These are phyloP conservation scores for Corythornis cristatus DNA, from an alignment of 2,113 vertebrate genomes.

Conservation along the genomic window DNA sequence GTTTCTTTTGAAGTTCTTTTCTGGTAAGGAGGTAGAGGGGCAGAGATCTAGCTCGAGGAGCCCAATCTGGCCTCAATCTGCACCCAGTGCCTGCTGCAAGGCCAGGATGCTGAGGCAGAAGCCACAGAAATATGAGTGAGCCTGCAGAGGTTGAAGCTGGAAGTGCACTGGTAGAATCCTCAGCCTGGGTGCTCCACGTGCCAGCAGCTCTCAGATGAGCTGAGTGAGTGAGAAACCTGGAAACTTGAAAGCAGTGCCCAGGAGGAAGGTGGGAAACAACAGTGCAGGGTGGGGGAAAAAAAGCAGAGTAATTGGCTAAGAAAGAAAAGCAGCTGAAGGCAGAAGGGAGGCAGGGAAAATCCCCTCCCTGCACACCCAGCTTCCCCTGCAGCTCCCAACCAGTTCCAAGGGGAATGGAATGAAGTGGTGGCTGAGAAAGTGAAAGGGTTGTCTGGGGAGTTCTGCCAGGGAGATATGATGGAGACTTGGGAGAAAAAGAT, in stretches of 20 bases:
- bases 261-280: not conserved
- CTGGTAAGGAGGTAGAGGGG: not conserved
- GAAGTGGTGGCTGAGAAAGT: not conserved
- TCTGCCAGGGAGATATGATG: not conserved
- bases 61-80: not conserved
- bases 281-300: not conserved
- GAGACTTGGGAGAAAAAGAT: not conserved
- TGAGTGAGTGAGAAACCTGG: not conserved
- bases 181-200: not conserved
- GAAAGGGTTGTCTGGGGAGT: accelerated
- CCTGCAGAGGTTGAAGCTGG: not conserved
- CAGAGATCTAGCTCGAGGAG: not conserved
- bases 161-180: not conserved
- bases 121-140: not conserved
- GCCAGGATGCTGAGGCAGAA: not conserved
- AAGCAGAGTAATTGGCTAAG: not conserved
- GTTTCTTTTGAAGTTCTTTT: constrained; percentile 8
- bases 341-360: not conserved
- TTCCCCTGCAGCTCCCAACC: not conserved
- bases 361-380: not conserved
- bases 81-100: not conserved
- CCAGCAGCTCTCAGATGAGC: not conserved
- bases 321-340: not conserved
- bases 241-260: not conserved
- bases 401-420: not conserved